phyloP scores from a whole-genome alignment of 2,888 invertebrate species.

The Hypena proboscidalis region DNA sequence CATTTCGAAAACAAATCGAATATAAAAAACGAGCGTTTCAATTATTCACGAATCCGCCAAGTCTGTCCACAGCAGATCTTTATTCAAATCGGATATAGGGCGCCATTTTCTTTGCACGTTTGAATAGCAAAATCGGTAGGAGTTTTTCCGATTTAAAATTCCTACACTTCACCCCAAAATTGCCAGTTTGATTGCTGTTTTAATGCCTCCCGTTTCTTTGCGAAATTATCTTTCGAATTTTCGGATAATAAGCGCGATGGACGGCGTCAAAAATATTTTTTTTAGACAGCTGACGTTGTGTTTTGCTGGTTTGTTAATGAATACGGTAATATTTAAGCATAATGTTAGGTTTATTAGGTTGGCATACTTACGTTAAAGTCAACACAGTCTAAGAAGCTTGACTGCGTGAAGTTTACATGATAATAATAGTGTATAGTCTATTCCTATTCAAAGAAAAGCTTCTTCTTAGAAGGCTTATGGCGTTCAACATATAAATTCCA shows the following conservation, averaged over 20 bases:
- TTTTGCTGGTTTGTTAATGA: constrained; percentile 18
- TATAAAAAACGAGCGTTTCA: constrained; percentile 41
- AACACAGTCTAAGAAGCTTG: too few species aligned
- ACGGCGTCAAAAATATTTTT: constrained; percentile 32
- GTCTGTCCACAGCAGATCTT: constrained; percentile 53
- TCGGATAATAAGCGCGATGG: constrained; percentile 45
- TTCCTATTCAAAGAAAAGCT: too few species aligned
- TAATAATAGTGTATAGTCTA: too few species aligned
- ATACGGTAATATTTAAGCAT: constrained; percentile 10
- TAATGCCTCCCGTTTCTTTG: constrained; percentile 68
- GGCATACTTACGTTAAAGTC: too few species aligned
- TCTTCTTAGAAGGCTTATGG: too few species aligned
- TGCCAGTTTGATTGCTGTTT: constrained; percentile 81
- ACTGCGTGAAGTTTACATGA: too few species aligned
- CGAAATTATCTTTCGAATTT: constrained; percentile 68
- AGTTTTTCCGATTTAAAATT: constrained; percentile 71
- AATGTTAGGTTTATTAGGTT: too few species aligned
- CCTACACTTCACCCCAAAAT: constrained; percentile 70
- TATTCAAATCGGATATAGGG: constrained; percentile 74
- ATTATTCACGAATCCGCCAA: constrained; percentile 46
- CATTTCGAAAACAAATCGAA: constrained; percentile 44
- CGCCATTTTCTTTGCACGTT: constrained; percentile 75
- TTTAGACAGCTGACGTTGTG: constrained; percentile 41
- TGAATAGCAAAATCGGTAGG: constrained; percentile 82
- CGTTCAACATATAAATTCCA: too few species aligned